Evolutionary conservation across 1,140 invertebrate genomes (phyloP), one percentile per base, ranked within the genome.

Genomic region (Sycophaga agraensis): DNA sequence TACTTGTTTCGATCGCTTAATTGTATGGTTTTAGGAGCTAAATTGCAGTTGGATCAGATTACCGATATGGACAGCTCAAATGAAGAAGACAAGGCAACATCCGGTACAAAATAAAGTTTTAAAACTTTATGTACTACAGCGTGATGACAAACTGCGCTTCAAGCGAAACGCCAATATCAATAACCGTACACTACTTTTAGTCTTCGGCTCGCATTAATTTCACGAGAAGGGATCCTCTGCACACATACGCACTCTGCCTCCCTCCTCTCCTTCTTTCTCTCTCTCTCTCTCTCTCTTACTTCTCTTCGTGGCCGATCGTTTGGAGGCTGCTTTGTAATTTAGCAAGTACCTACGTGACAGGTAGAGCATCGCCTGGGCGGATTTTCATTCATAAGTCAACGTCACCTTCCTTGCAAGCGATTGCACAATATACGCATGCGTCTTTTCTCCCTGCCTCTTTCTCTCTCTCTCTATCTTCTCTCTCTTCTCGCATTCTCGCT

Each of bases 321-420:
- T 31, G 28, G 24, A 9, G 31, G 31, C 45, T 53, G 39, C 42
- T 58, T 64, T 58, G 49, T 58, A 64, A 64, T 64, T 64, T 64
- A 59, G 56, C 55, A 40, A 58, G 50, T 54, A 63, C 31, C 28
- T 45, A 53, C 24, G 39, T 51, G 35, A 51, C 22, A 59, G 43
- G 24, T 46, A 39, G 35, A 64, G 56, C 56, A 59, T 64, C 54
- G 17, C 22, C 9, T n/a, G 43, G 42, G 21, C 50, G 35, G 46
- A 59, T 59, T 69, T 67, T 63, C 60, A 69, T 61, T 68, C 51
- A 63, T 54, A 61, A 56, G 35, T 68, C 51, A 51, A 28, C 59
- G 59, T 62, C 37, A 55, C 17, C 28, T 19, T 56, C 21, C 19
- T 8, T 22, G 28, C 37, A 19, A 28, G 49, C 35, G 43, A 67